These are phyloP conservation scores for Urocolius indicus DNA, from an alignment of 2,113 vertebrate genomes.

Conservation along the genomic window DNA sequence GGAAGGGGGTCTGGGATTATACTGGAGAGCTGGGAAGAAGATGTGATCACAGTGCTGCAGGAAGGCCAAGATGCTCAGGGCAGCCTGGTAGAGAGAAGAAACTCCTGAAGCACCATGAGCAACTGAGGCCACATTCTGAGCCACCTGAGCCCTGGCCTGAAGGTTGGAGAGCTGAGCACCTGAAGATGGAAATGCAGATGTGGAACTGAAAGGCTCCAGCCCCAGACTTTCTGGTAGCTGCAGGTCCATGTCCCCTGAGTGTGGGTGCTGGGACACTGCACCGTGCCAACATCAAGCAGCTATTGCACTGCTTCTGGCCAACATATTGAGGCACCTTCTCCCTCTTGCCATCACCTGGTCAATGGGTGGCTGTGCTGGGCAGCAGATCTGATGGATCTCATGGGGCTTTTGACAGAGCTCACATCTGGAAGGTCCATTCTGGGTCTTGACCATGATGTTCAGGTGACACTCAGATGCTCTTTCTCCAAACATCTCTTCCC, in stretches of 20 bases:
- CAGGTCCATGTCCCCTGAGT: neutral
- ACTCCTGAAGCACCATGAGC: neutral
- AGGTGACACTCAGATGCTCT: slow-evolving; percentile 20
- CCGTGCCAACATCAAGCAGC: neutral
- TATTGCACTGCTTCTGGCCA: neutral
- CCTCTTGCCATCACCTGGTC: neutral
- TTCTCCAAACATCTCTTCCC: slow-evolving; percentile 21
- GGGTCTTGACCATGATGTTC: slow-evolving; percentile 33
- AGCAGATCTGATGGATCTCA: neutral
- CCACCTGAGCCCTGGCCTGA: neutral
- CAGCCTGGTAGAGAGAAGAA: neutral
- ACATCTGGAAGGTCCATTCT: neutral
- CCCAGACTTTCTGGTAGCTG: neutral
- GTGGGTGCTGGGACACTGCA: neutral
- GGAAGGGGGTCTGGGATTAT: neutral
- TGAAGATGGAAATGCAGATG: neutral
- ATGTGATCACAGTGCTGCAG: neutral
- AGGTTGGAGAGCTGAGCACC: neutral
- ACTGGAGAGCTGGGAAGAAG: neutral
- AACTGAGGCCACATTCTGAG: neutral
- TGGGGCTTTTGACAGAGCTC: neutral
- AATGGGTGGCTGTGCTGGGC: neutral
- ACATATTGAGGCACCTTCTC: neutral
- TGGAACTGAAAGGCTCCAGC: neutral
- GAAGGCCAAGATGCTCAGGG: neutral